Base-by-base conservation (phyloP, 2,888 invertebrate genomes). In the Ophioninae sp. region DNA sequence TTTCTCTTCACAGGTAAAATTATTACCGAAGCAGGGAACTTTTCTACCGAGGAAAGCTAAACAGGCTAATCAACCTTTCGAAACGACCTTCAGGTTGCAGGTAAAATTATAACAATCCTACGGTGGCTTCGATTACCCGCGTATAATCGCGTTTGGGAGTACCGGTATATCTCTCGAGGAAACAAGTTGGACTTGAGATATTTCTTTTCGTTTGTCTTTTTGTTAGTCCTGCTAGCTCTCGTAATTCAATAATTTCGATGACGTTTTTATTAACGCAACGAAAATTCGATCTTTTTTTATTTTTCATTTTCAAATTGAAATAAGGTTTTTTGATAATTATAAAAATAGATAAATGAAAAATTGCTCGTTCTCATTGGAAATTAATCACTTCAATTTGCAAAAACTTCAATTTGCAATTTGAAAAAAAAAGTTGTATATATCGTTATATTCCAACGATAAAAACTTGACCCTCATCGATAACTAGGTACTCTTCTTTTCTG, bases 61-160 rank as follows among this genome's bases (percentile, higher is more conserved):
- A 64, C 91, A 90, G 81, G 86, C 91, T 71, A 93, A 94, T 88
- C 95, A 95, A 89, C 95, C 95, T 7, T 95, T 95, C 89, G 95
- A 95, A 93, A 94, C 94, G 85, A 95, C 95, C 63, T 95, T 95
- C 90, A 92, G 95, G 89, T 90, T 95, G 78, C 93, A 93, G 92
- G 93, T 93, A 82, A 84, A 79, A 68, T 79, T 79, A 79, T 23
- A 63, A 63, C 23, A 63, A 23, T 63, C 30, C 13, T 23, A 63
- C 13, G 63, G 30, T 9, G 23, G 51, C 17, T 51, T 51, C 51
- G 8, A 51, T 68, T 44, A 13, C 30, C 20, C 51, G 8, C 3
- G 41, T 7, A 10, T 39, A 20, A 65, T 68, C 51, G n/a, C 23
- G 23, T 51, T 68, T 68, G 17, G 44, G 23, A 51, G 17, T 23